Percentiles rank a stretch among this genome's conserved stretches.
These are phyloP conservation scores for Orchestes rusci DNA, from an alignment of 2,888 invertebrate species.

Conservation along the genomic window DNA sequence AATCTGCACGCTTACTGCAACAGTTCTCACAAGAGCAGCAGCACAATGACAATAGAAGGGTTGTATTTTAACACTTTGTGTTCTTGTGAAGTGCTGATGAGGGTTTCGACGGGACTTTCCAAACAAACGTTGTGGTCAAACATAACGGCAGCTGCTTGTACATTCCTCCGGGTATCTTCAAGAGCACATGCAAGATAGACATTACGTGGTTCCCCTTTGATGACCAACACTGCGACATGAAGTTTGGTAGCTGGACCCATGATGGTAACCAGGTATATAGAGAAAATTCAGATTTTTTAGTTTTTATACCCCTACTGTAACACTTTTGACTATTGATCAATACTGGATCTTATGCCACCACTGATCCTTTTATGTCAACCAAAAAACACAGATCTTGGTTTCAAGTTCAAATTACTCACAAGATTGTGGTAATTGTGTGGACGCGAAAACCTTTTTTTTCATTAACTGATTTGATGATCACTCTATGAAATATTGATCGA, in stretches of 20 bases:
- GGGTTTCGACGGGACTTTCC: conserved; percentile 99
- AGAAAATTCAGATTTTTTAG: not conserved
- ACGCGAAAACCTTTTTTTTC: too few relatives aligned
- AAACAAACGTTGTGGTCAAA: conserved; percentile 98
- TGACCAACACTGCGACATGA: conserved; percentile 99
- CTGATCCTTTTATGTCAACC: too few relatives aligned
- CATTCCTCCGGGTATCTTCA: conserved; percentile 99
- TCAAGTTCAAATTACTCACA: too few relatives aligned
- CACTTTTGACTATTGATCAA: not conserved
- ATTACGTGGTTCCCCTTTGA: conserved; percentile 99
- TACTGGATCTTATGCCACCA: too few relatives aligned
- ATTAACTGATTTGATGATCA: too few relatives aligned
- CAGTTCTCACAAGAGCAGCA: too few relatives aligned
- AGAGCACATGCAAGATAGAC: conserved; percentile 99
- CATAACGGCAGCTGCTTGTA: conserved; percentile 98
- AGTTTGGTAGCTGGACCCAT: conserved; percentile 99
- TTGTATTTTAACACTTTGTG: not conserved
- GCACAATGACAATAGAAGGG: too few relatives aligned
- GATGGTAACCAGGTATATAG: conserved; percentile 84
- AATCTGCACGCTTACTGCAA: too few relatives aligned
- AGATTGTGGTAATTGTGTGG: too few relatives aligned
- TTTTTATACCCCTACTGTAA: not conserved
- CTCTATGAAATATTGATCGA: too few relatives aligned
- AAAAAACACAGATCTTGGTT: too few relatives aligned
- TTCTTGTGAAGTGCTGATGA: conserved; percentile 82